Evolutionary conservation across 2,888 invertebrate genomes (phyloP), one percentile per base, ranked within the genome.

Genomic region (Diabrotica balteata): DNA sequence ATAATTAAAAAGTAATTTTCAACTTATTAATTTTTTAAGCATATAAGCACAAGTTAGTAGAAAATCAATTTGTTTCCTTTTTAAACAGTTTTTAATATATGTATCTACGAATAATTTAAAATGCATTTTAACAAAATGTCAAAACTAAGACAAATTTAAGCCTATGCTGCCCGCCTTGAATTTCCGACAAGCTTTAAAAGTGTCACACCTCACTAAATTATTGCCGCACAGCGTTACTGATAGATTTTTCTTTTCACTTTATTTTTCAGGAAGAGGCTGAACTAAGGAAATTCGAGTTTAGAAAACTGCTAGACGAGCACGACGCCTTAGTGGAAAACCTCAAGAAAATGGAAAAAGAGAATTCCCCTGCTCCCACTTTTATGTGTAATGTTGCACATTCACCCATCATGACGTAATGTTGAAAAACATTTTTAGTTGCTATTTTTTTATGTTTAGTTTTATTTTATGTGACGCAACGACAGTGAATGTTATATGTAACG

Each of bases 301-400:
- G 80, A 76, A 82, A 83, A 69, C 74, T 83, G 53, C 77, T 83
- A 45, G 83, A 83, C 69, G 83, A 83, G 69, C 82, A 83, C 73
- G 79, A 78, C 17, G 81, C 79, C 7, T 80, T 82, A 6, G 78
- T 83, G 46, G 79, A 83, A 73, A 80, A 81, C 67, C 73, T 83
- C 63, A 82, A 83, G 70, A 81, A 80, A 74, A 83, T 83, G 73
- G 82, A 83, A 72, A 77, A 80, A 42, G 80, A 80, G 67, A 72
- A 69, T 68, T 44, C 45, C 9, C 69, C 65, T 59, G 66, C 46
- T 51, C 43, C 54, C 7, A 67, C 17, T 11, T 59, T 50, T n/a
- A 59, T 71, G n/a, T 75, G 75, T 61, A 78, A 78, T 50, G 69
- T 76, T 10, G 62, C 70, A 10, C 70, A 71, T 8, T 45, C 77